Evolutionary conservation across 2,888 invertebrate species (phyloP), one percentile per base, ranked within the genome.

Genomic region (Nymphalis polychloros): DNA sequence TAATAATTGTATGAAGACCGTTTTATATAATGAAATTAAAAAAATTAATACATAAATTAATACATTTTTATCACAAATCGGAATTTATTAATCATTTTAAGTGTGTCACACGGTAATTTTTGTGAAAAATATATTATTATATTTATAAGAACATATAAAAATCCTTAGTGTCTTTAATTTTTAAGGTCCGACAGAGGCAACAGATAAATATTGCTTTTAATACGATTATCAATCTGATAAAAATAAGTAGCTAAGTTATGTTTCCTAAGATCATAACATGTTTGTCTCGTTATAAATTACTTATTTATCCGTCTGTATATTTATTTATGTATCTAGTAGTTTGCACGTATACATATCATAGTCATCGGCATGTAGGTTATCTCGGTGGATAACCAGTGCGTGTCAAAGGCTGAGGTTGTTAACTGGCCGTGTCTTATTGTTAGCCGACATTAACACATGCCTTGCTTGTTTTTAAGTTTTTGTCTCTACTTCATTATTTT

Each of bases 381-480:
- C 82, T 78, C 70, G 73, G 73, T 79, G 70, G 81, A 70, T 81
- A 89, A 89, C 81, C 85, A 88, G 90, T 81, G 90, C 90, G 81
- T 90, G 84, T 81, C 84, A 82, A 77, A 77, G 74, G 79, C 78
- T 80, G 80, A 78, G 76, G 82, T 82, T 80, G 81, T 78, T 81
- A 76, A 85, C 79, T 76, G 72, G 73, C 80, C 79, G 79, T 77
- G 76, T 79, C 83, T 79, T 77, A 83, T 84, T 85, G 84, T 49
- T 19, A 48, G 49, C 31, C 13, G 46, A 67, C 64, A 76, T 79
- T 79, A 73, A 74, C 78, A 78, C 76, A 78, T 74, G 71, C 73
- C 77, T 82, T 79, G 77, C 78, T 70, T 75, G 79, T 76, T 77
- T 75, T 77, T 77, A 74, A 8, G 75, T 78, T 75, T 75, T 70